phyloP scores from a whole-genome alignment of 2,113 vertebrate genomes.

The Cottus gobio region DNA sequence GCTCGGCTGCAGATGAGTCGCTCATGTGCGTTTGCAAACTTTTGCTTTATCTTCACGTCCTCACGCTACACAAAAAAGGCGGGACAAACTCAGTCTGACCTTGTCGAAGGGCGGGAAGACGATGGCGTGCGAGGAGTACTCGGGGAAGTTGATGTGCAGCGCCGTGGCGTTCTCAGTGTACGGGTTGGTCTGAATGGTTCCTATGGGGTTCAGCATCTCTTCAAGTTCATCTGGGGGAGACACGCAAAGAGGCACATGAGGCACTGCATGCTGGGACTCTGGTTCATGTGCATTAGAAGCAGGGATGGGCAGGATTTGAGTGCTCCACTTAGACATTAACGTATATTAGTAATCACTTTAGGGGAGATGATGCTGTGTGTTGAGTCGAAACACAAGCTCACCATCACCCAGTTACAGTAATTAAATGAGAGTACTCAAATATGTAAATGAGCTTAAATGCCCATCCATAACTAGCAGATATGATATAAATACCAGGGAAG shows the following conservation, averaged over 20 bases:
- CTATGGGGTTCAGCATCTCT: slow-evolving; percentile 99
- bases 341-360: neutral
- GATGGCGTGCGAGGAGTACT: slow-evolving; percentile 88
- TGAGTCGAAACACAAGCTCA: too few relatives aligned
- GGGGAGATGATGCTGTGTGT: too few relatives aligned
- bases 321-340: neutral
- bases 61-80: neutral
- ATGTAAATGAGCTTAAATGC: neutral
- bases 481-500: slow-evolving; percentile 89
- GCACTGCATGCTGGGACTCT: neutral
- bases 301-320: neutral
- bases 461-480: neutral
- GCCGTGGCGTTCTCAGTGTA: slow-evolving; percentile 96
- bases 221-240: slow-evolving; percentile 93
- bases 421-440: neutral
- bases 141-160: slow-evolving; percentile 92
- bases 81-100: slow-evolving; percentile 78
- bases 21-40: neutral
- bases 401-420: neutral
- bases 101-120: slow-evolving; percentile 97
- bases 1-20: neutral
- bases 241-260: slow-evolving; percentile 6
- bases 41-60: neutral
- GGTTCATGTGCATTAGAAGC: neutral
- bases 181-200: slow-evolving; percentile 96